Evolutionary conservation across 2,888 invertebrate species (phyloP).

Genomic region (Merodon equestris): DNA sequence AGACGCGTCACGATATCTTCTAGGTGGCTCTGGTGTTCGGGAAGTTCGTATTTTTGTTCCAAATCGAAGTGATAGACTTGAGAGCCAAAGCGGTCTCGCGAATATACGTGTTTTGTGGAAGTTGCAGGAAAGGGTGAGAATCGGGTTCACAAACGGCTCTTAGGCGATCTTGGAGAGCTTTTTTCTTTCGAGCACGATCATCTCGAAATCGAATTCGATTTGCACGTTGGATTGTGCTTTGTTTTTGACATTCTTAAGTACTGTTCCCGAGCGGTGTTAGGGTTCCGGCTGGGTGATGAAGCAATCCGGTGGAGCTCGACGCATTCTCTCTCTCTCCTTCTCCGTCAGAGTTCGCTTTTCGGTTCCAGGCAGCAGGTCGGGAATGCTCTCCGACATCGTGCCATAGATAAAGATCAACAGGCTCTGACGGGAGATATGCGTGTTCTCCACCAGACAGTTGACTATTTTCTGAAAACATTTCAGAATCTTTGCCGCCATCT

Average conservation of each 20-base stretch:
- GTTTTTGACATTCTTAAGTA: conserved; percentile 82
- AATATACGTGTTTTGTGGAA: conserved; percentile 89
- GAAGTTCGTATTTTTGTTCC: conserved; percentile 86
- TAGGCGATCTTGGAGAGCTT: conserved; percentile 83
- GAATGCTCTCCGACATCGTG: conserved; percentile 89
- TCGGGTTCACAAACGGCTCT: conserved; percentile 87
- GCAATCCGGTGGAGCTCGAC: conserved; percentile 84
- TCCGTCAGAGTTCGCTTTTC: conserved; percentile 79
- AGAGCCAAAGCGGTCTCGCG: conserved; percentile 84
- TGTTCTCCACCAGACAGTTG: conserved; percentile 90
- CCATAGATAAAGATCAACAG: conserved; percentile 90
- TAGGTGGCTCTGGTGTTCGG: conserved; percentile 83
- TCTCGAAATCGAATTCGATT: conserved; percentile 92
- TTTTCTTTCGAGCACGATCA: conserved; percentile 88
- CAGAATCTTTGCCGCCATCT: conserved; percentile 87
- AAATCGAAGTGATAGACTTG: conserved; percentile 82
- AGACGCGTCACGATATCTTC: conserved; percentile 85
- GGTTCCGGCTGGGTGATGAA: conserved; percentile 88
- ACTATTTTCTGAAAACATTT: conserved; percentile 89
- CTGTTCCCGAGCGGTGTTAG: conserved; percentile 82
- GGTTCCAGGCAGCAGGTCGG: conserved; percentile 82
- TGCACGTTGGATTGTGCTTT: conserved; percentile 90
- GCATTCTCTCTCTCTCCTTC: conserved; percentile 81
- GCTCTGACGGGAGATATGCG: conserved; percentile 85
- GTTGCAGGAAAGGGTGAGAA: conserved; percentile 86